phyloP scores from a whole-genome alignment of 2,888 invertebrate genomes.

The Automeris io region DNA sequence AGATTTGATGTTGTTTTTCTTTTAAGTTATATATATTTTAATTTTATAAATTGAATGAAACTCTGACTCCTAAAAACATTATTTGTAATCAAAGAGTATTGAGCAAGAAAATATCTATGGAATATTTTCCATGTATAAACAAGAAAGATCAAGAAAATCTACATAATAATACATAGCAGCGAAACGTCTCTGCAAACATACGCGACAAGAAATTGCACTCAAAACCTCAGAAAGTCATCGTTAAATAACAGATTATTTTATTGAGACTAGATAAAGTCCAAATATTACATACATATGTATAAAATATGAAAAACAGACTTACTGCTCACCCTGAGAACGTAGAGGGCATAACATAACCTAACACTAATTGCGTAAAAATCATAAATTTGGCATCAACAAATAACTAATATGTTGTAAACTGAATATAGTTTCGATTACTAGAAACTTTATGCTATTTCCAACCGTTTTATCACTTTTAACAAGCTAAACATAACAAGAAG shows the following conservation, averaged over 20 bases:
- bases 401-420: neutral
- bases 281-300: neutral
- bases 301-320: slow-evolving; percentile 31
- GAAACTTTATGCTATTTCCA: slow-evolving; percentile 12
- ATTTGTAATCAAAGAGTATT: no score
- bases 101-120: no score
- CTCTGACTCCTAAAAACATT: no score
- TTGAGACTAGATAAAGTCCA: neutral
- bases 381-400: neutral
- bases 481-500: slow-evolving; percentile 28
- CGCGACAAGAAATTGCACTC: neutral
- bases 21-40: no score
- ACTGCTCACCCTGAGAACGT: slow-evolving; percentile 47
- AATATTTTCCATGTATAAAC: no score
- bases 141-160: neutral
- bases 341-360: slow-evolving; percentile 62
- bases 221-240: no score
- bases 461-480: slow-evolving; percentile 18
- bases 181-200: neutral
- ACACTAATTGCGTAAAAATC: slow-evolving; percentile 8
- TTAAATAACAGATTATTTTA: neutral
- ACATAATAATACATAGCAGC: neutral
- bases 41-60: no score
- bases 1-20: no score
- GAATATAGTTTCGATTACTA: slow-evolving; percentile 10